Conservation (phyloP, 2,113 vertebrate species). For the Diphyllodes magnificus region DNA sequence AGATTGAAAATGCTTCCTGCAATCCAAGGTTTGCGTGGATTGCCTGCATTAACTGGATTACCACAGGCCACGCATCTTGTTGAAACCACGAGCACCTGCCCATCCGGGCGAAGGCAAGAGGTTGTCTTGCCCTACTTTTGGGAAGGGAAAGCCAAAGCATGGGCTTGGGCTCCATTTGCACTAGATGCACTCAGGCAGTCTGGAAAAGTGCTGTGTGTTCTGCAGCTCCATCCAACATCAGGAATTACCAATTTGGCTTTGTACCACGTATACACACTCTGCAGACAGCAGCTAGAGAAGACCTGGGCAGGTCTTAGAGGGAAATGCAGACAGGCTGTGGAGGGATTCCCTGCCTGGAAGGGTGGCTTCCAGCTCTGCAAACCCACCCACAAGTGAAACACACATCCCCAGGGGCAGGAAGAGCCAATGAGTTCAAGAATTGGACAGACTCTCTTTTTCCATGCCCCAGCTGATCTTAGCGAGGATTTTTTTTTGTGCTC, state of each 20-base stretch:
- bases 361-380: background rate
- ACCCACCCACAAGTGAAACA: rapidly evolving
- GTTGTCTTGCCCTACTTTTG: background rate
- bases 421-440: background rate
- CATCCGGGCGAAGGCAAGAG: background rate
- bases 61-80: rapidly evolving
- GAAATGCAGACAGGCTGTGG: rapidly evolving
- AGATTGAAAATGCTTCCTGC: background rate
- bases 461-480: background rate
- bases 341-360: background rate
- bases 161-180: background rate
- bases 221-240: background rate
- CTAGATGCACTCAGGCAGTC: background rate
- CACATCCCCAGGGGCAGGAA: background rate
- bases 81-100: background rate
- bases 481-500: background rate
- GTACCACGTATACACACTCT: rapidly evolving
- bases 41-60: background rate
- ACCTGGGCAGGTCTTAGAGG: background rate
- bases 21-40: background rate
- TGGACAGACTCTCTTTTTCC: background rate
- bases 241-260: too few relatives aligned
- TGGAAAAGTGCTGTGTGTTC: background rate
- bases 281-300: background rate
- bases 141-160: background rate